Evolutionary conservation across 2,113 vertebrate genomes (phyloP).

Genomic region (Electrona antarctica): DNA sequence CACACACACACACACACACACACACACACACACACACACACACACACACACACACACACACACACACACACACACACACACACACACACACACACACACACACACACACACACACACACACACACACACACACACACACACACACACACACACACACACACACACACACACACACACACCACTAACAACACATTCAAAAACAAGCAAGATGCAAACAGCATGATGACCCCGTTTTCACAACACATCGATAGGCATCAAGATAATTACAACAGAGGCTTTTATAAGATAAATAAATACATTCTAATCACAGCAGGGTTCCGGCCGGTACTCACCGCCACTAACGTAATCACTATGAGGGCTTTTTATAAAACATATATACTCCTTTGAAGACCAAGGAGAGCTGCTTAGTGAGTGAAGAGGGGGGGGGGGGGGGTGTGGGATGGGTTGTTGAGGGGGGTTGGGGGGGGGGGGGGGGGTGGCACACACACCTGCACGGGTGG

Average conservation of each 20-base stretch:
- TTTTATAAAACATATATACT: constrained; percentile 34
- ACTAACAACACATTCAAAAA: constrained; percentile 6
- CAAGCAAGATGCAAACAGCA: constrained; percentile 48
- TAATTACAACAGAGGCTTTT: constrained; percentile 49
- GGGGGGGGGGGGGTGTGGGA: constrained; percentile 33
- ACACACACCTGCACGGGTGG: constrained; percentile 76
- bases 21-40: no score
- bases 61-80: no score
- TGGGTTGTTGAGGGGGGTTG: no score
- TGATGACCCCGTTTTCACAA: constrained; percentile 5
- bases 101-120: no score
- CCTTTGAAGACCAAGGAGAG: constrained; percentile 21
- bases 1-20: no score
- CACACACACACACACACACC: neutral
- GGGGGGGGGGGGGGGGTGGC: no score
- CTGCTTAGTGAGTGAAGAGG: constrained; percentile 59
- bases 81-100: no score
- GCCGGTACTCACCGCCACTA: constrained; percentile 59
- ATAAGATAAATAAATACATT: constrained; percentile 34
- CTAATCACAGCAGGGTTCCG: constrained; percentile 1
- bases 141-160: no score
- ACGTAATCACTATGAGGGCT: constrained; percentile 71
- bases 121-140: no score
- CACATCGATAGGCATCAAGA: constrained; percentile 12
- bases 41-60: no score